A percentile compares a stretch with the other conserved stretches of the same genome.
Conservation (phyloP, 1,140 invertebrate genomes). For the Drosophila erecta region DNA sequence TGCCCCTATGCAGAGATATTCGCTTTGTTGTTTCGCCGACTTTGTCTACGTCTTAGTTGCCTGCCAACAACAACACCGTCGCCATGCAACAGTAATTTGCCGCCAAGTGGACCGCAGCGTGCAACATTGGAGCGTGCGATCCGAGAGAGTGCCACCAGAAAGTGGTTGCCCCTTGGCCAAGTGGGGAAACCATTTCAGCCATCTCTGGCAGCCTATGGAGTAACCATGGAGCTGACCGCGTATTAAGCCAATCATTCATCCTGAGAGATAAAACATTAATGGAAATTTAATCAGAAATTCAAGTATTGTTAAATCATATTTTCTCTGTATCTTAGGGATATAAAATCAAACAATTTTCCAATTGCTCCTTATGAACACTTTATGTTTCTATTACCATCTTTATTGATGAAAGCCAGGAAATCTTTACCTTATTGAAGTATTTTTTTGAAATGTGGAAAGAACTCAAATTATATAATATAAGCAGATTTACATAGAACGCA, state of each 20-base stretch:
- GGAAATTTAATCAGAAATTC: too few relatives aligned
- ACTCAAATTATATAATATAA: too few relatives aligned
- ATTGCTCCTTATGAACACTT: too few relatives aligned
- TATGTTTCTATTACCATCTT: too few relatives aligned
- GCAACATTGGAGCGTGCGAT: slow-evolving; percentile 39
- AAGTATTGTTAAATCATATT: too few relatives aligned
- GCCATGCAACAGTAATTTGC: slow-evolving; percentile 81
- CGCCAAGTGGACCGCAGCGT: slow-evolving; percentile 68
- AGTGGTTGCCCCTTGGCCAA: slow-evolving; percentile 37
- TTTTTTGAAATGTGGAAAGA: too few relatives aligned
- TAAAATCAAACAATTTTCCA: too few relatives aligned
- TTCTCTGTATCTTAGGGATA: too few relatives aligned
- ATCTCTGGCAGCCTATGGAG: slow-evolving; percentile 4
- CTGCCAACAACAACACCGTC: slow-evolving; percentile 32
- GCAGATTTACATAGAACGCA: too few relatives aligned
- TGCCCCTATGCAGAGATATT: slow-evolving; percentile 84
- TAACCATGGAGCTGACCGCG: not conserved
- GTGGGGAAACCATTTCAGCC: slow-evolving; percentile 19
- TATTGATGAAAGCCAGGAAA: too few relatives aligned
- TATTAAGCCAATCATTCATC: not conserved
- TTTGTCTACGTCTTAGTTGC: slow-evolving; percentile 43
- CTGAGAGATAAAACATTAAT: too few relatives aligned
- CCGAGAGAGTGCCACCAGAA: slow-evolving; percentile 45
- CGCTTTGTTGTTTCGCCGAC: slow-evolving; percentile 81
- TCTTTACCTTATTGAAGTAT: too few relatives aligned